Base-by-base conservation (phyloP, 2,797 vertebrate genomes). In the Lithobates sylvaticus region DNA sequence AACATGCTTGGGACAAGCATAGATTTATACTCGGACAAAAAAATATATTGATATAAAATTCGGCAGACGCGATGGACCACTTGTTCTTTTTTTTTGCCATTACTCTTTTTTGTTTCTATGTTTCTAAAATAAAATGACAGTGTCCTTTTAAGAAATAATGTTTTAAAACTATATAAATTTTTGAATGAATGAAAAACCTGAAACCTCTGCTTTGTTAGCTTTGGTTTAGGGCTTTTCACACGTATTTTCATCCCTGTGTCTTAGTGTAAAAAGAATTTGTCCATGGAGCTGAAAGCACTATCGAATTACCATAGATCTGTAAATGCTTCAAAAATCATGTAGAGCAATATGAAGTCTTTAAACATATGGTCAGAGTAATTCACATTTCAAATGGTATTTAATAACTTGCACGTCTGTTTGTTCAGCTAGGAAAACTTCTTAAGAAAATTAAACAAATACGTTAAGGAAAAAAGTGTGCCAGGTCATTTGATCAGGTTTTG, bases 251-350 rank as follows among this genome's bases (percentile, higher is more conserved):
- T 64, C 73, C 75, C 83, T 85, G 88, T 76, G 58, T 89, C 83
- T 88, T 86, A 83, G 69, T 88, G 87, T 90, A 85, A 88, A 58
- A 82, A 88, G 88, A 84, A 89, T 0, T 0, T 89, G 83, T 91
- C 67, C 88, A 77, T 88, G 86, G 73, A 88, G 81, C 29, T 90
- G 88, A 90, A 91, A 76, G 89, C 74, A 71, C 89, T 88, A 91
- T 85, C 68, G 86, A 70, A 77, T 88, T 92, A 84, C 34, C 89
- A 27, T 29, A 75, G 91, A 93, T 93, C 92, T 92, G 94, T 91
- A 91, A 88, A 86, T 88, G 75, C 61, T 12, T 70, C 71, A 68
- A 74, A 78, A 87, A 65, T 83, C 65, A 82, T 84, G 73, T 36
- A 76, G 67, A 88, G 68, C 61, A 89, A 78, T 73, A 76, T 83